Evolutionary conservation across 2,113 vertebrate species (phyloP).

Genomic region (Lasiurus cinereus): DNA sequence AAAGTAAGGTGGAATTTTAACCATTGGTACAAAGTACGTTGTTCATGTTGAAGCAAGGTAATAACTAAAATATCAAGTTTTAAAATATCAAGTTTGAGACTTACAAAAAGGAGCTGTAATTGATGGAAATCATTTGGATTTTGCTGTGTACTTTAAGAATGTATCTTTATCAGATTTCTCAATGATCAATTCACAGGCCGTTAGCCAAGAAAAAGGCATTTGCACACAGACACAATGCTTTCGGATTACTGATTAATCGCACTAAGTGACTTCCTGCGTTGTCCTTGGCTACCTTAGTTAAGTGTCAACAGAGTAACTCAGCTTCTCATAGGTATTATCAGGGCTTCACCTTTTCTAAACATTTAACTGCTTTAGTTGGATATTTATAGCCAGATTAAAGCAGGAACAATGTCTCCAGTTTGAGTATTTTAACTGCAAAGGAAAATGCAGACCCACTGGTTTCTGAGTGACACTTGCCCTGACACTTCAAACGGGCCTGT

Average conservation of each 20-base stretch:
- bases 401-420: not conserved
- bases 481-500: constrained; percentile 46
- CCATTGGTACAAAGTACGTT: not conserved
- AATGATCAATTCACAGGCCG: constrained; percentile 19
- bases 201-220: constrained; percentile 39
- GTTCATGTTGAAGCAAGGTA: constrained; percentile 44
- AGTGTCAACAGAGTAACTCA: constrained; percentile 61
- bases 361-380: constrained; percentile 60
- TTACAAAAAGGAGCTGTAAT: constrained; percentile 51
- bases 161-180: constrained; percentile 61
- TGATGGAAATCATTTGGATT: constrained; percentile 39
- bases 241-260: constrained; percentile 74
- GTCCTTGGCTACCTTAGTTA: constrained; percentile 57
- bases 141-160: not conserved
- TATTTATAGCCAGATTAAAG: constrained; percentile 71
- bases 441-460: constrained; percentile 40
- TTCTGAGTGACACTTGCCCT: constrained; percentile 42
- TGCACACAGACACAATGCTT: not conserved
- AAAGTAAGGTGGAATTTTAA: constrained; percentile 61
- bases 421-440: not conserved
- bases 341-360: constrained; percentile 66
- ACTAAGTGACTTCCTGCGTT: not conserved
- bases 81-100: constrained; percentile 60
- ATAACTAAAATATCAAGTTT: constrained; percentile 49
- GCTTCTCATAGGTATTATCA: not conserved